These are phyloP conservation scores for Axinella damicornis DNA, from an alignment of 37 sponge, comb jelly and placozoan species.

Conservation along the genomic window DNA sequence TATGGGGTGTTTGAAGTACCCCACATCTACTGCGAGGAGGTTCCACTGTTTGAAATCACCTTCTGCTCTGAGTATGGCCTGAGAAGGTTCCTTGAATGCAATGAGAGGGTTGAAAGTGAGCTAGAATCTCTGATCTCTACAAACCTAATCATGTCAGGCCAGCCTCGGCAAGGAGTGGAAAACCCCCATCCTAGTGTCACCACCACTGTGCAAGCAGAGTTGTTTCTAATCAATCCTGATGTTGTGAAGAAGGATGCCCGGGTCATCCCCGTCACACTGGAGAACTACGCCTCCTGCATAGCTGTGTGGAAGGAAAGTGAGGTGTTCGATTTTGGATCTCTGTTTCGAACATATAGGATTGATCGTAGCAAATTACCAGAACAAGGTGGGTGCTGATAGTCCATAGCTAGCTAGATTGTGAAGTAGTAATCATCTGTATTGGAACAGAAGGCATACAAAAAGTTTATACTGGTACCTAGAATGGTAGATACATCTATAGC, in stretches of 20 bases:
- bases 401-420: no score
- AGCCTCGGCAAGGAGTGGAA: not conserved
- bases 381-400: no score
- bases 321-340: not conserved
- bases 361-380: no score
- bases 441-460: no score
- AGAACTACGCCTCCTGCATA: not conserved
- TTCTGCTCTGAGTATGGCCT: not conserved
- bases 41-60: constrained; percentile 5
- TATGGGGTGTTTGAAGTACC: not conserved
- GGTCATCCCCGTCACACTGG: not conserved
- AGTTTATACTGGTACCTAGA: no score
- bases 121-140: no score
- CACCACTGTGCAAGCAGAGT: not conserved
- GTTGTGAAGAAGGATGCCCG: not conserved
- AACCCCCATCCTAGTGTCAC: no score
- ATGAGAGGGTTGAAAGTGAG: no score
- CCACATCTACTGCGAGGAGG: not conserved
- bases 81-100: not conserved
- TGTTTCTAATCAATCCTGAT: not conserved
- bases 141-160: no score
- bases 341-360: not conserved
- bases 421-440: no score
- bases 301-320: not conserved
- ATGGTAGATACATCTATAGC: no score